phyloP scores from a whole-genome alignment of 1,140 invertebrate genomes.

The Drosophila sucinea region DNA sequence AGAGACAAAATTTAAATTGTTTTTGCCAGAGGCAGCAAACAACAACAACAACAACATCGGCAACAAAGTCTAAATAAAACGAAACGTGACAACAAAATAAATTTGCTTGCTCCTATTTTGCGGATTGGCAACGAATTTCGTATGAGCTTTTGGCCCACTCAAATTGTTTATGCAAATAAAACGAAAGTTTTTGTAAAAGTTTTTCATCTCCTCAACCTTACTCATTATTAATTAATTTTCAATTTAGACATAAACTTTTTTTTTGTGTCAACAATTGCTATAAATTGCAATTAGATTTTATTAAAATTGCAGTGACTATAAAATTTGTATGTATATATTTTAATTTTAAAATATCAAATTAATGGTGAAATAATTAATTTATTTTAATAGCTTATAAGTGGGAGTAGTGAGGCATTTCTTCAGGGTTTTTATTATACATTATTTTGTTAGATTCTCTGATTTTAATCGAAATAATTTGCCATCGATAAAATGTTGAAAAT shows the following conservation, averaged over 20 bases:
- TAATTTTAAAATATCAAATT: background rate
- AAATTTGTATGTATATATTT: background rate
- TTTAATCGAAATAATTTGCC: too few species aligned
- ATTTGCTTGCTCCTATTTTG: conserved; percentile 30
- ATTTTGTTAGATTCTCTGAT: too few species aligned
- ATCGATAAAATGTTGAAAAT: too few species aligned
- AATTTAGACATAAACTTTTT: background rate
- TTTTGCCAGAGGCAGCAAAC: conserved; percentile 67
- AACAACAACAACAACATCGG: background rate
- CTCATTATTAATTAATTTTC: conserved; percentile 10
- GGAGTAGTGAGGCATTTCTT: too few species aligned
- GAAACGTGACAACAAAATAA: conserved; percentile 62
- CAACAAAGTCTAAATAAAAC: conserved; percentile 58
- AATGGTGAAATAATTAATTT: too few species aligned
- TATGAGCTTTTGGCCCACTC: conserved; percentile 28
- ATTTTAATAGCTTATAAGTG: too few species aligned
- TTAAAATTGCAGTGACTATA: background rate
- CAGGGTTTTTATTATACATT: too few species aligned
- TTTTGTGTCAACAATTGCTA: background rate
- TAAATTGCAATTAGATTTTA: background rate
- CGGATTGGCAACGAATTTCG: conserved; percentile 38
- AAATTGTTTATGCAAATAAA: conserved; percentile 13
- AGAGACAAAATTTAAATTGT: conserved; percentile 79
- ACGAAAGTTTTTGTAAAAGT: conserved; percentile 1
- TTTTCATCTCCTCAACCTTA: background rate